Evolutionary conservation across 2,797 vertebrate species (phyloP), one percentile per base, ranked within the genome.

Genomic region (Pangasius larnaudii): DNA sequence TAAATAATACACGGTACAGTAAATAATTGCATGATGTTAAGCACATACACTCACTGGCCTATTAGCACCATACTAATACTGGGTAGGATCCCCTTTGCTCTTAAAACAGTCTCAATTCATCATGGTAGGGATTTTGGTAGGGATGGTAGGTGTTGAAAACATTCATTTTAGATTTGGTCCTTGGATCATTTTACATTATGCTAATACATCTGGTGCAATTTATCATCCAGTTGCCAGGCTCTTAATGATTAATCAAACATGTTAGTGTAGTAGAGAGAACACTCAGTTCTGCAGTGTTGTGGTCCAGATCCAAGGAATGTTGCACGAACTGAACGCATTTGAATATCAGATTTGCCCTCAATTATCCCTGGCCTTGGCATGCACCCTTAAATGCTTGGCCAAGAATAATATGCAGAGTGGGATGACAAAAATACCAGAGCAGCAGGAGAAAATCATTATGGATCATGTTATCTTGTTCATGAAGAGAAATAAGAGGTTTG

Each of bases 401-500:
- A 82, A 81, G 59, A 89, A 74, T 46, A 74, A 78, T 67, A 33
- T 16, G 46, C 79, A 63, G 8, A 75, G 19, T 27, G 10, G 24
- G 22, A 89, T 67, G 18, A 88, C n/a, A 63, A 88, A 86, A 84
- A 85, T 63, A 58, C 36, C 63, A 61, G 75, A 85, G 30, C n/a
- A 86, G 58, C 1, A 36, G 24, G 19, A 65, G 33, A 69, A 65
- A 59, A 83, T 86, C 8, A 65, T 77, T 4, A 27, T 58, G 75
- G 39, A 1, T 85, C 58, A 49, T 24, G 77, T 86, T 80, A 85
- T 85, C 63, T 85, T 22, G 24, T 86, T 78, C 72, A 72, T 81
- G 74, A 53, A 51, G 65, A 84, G 59, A 61, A 88, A 85, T 74
- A 89, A 90, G 77, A 65, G 56, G 69, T 30, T 85, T 59, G 71